These are phyloP conservation scores for Entomobrya multifasciata DNA, from an alignment of 2,888 invertebrate genomes.

Conservation along the genomic window DNA sequence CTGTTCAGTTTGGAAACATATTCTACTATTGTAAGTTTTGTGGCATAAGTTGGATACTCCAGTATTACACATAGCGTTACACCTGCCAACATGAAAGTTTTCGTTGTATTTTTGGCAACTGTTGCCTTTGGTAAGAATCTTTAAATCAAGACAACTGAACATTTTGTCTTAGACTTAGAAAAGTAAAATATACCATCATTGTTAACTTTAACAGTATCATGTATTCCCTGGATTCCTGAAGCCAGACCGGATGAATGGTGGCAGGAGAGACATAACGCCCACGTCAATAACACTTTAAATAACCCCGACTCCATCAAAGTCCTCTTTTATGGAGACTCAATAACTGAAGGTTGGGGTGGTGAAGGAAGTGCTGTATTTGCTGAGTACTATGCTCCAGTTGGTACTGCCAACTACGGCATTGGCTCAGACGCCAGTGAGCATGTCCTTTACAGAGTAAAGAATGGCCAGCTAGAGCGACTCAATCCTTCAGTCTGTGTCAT, in stretches of 20 bases:
- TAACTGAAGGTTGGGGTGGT: constrained; percentile 75
- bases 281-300: constrained; percentile 60
- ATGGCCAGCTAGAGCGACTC: constrained; percentile 83
- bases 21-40: no score
- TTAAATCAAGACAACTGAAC: no score
- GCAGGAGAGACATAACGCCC: constrained; percentile 68
- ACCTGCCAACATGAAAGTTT: no score
- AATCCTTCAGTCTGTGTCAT: constrained; percentile 83
- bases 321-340: constrained; percentile 77
- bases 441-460: constrained; percentile 83
- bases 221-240: constrained; percentile 57
- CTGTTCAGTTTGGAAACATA: no score
- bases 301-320: constrained; percentile 72
- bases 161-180: no score
- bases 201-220: neutral
- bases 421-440: constrained; percentile 83
- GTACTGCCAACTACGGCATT: constrained; percentile 80
- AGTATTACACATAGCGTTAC: no score
- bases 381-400: constrained; percentile 73
- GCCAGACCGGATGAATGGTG: constrained; percentile 69
- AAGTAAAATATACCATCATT: no score
- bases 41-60: no score
- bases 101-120: no score
- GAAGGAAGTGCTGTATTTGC: constrained; percentile 61
- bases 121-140: no score